A percentile compares a stretch with the other conserved stretches of the same genome.
These are phyloP conservation scores for Drosophila leontia DNA, from an alignment of 1,140 invertebrate species.

Conservation along the genomic window DNA sequence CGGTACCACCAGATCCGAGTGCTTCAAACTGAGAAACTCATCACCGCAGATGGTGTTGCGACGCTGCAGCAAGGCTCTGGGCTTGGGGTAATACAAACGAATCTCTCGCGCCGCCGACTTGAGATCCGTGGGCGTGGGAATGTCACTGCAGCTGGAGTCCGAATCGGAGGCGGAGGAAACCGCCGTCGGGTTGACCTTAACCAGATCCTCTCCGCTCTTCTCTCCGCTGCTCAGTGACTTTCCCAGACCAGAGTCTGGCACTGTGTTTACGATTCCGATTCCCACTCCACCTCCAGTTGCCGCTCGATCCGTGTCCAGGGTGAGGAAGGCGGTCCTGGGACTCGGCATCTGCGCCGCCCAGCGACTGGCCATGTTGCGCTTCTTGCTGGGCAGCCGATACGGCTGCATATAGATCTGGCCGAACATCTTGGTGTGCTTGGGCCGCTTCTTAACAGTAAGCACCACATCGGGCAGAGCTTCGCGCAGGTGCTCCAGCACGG, in stretches of 20 bases:
- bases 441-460: constrained; percentile 93
- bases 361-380: constrained; percentile 88
- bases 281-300: constrained; percentile 7
- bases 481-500: constrained; percentile 91
- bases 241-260: constrained; percentile 33
- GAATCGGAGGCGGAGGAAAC: constrained; percentile 82
- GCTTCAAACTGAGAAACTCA: constrained; percentile 66
- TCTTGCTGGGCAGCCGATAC: constrained; percentile 91
- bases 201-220: constrained; percentile 9
- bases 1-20: constrained; percentile 63
- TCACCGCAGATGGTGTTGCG: constrained; percentile 94
- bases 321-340: constrained; percentile 88
- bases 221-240: constrained; percentile 8
- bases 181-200: constrained; percentile 25
- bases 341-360: constrained; percentile 88
- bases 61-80: constrained; percentile 90
- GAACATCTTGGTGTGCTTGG: constrained; percentile 92
- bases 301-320: constrained; percentile 86
- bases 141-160: constrained; percentile 83
- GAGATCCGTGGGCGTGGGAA: constrained; percentile 76
- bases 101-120: constrained; percentile 78
- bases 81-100: constrained; percentile 90
- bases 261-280: constrained; percentile 85
- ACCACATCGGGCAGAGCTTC: constrained; percentile 93
- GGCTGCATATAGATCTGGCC: constrained; percentile 93